Evolutionary conservation across 1,140 invertebrate genomes (phyloP).

Genomic region (Bombus affinis): DNA sequence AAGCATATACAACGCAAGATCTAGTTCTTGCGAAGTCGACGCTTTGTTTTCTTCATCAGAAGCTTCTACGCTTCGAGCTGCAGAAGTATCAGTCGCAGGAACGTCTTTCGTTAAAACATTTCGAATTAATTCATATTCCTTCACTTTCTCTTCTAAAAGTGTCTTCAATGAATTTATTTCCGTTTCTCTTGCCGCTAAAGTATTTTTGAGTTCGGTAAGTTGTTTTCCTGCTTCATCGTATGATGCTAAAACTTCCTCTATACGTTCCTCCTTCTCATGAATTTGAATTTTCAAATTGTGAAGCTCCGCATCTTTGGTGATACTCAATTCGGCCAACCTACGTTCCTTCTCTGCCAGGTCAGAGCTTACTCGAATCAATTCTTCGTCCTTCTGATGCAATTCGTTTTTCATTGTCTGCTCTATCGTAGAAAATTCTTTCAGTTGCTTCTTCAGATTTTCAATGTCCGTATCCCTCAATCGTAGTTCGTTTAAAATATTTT

Average conservation of each 20-base stretch:
- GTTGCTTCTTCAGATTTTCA: constrained; percentile 66
- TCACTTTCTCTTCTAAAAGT: constrained; percentile 84
- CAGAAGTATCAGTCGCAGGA: constrained; percentile 41
- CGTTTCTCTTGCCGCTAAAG: constrained; percentile 86
- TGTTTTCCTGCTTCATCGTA: constrained; percentile 83
- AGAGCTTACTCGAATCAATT: constrained; percentile 39
- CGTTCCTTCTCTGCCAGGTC: constrained; percentile 71
- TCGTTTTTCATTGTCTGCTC: constrained; percentile 47
- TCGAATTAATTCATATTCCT: constrained; percentile 82
- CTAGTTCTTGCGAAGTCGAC: constrained; percentile 84
- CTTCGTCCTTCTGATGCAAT: constrained; percentile 54
- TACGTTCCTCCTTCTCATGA: constrained; percentile 70
- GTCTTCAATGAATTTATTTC: constrained; percentile 87
- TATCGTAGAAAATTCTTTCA: constrained; percentile 50
- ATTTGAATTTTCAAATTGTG: constrained; percentile 74
- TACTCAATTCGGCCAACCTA: constrained; percentile 71
- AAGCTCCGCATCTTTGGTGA: constrained; percentile 76
- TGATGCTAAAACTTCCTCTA: constrained; percentile 82
- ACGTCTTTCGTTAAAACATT: constrained; percentile 68
- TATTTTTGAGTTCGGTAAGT: constrained; percentile 81
- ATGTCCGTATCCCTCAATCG: constrained; percentile 64
- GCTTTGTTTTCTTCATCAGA: constrained; percentile 7
- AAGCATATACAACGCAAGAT: constrained; percentile 92
- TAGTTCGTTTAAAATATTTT: constrained; percentile 57
- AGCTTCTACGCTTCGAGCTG: constrained; percentile 13